Evolutionary conservation across 2,113 vertebrate genomes (phyloP).

Genomic region (Zootoca vivipara): DNA sequence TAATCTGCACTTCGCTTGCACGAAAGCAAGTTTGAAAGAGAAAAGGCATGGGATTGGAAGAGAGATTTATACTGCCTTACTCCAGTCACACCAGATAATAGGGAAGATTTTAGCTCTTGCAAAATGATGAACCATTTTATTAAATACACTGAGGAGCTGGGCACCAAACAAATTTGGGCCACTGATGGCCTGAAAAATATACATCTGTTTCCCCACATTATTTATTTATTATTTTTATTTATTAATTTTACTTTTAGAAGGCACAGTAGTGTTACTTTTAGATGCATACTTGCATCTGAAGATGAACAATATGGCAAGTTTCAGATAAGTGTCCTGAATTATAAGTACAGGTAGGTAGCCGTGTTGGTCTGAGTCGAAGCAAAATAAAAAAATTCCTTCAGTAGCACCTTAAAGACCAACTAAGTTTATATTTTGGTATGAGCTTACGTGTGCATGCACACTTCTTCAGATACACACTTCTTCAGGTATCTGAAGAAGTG

Average conservation of each 20-base stretch:
- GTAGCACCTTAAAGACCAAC: no score
- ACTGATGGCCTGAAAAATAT: neutral
- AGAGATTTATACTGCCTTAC: neutral
- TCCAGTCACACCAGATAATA: neutral
- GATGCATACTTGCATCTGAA: neutral
- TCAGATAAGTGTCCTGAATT: neutral
- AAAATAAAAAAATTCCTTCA: no score
- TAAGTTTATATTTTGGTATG: no score
- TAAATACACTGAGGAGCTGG: neutral
- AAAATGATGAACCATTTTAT: neutral
- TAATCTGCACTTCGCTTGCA: constrained; percentile 20
- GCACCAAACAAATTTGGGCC: neutral
- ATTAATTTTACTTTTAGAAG: no score
- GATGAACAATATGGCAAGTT: neutral
- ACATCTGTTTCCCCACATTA: neutral
- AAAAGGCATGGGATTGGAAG: constrained; percentile 18
- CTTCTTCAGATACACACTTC: no score
- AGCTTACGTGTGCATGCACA: no score
- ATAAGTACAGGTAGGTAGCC: no score
- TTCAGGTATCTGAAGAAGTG: no score
- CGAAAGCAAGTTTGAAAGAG: neutral
- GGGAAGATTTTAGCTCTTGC: neutral
- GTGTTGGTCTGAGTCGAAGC: no score
- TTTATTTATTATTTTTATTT: no score
- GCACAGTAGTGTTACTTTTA: neutral